Percentiles rank a stretch among this genome's conserved stretches.
Evolutionary conservation across 2,888 invertebrate species (phyloP).

Genomic region (Drosophila mulleri): DNA sequence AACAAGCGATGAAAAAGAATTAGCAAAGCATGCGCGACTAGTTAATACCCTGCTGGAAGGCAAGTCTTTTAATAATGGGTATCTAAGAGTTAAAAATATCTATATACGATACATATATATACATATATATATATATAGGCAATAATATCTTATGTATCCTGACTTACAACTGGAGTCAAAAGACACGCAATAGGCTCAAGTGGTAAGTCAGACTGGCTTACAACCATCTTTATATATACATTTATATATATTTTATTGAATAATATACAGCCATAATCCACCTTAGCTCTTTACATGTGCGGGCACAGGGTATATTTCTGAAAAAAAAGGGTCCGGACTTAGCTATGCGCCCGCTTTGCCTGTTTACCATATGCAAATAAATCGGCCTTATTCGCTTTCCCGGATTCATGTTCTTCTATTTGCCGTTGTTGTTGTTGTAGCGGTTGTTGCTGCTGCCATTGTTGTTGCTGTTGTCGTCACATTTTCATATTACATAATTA

Average conservation of each 20-base stretch:
- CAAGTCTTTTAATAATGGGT: too few relatives aligned
- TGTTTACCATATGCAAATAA: slow-evolving; percentile 76
- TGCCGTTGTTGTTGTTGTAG: not conserved
- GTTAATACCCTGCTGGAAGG: not conserved
- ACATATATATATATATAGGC: too few relatives aligned
- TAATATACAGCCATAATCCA: not conserved
- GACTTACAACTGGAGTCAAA: not conserved
- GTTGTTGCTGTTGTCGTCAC: slow-evolving; percentile 58
- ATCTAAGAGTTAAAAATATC: not conserved
- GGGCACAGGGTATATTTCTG: slow-evolving; percentile 20
- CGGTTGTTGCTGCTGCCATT: slow-evolving; percentile 17
- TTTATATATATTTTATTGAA: not conserved
- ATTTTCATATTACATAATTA: slow-evolving; percentile 81
- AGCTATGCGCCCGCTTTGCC: slow-evolving; percentile 30
- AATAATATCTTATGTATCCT: not conserved
- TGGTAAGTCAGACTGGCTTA: not conserved
- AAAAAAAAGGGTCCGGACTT: slow-evolving; percentile 62
- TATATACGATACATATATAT: too few relatives aligned
- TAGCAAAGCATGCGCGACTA: not conserved
- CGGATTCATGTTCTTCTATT: slow-evolving; percentile 45
- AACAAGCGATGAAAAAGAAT: slow-evolving; percentile 10
- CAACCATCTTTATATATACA: not conserved
- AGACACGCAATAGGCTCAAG: not conserved
- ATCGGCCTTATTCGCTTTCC: slow-evolving; percentile 45
- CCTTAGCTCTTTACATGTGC: not conserved